Percentiles rank a stretch among this genome's conserved stretches.
phyloP scores from a whole-genome alignment of 2,797 vertebrate species.

The Tadarida brasiliensis region DNA sequence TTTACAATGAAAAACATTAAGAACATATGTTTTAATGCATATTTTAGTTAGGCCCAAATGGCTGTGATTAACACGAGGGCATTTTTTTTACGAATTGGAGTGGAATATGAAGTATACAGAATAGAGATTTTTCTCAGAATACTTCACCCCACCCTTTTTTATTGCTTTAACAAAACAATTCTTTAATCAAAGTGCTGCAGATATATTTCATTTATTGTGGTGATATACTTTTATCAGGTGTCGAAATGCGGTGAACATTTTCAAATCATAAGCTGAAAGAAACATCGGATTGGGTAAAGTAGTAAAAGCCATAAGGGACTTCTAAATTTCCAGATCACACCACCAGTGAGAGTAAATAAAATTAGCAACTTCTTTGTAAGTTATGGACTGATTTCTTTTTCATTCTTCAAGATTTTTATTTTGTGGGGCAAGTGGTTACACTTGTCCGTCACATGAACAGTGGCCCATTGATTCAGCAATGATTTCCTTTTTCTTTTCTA shows the following conservation, averaged over 20 bases:
- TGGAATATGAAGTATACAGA: background rate
- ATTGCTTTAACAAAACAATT: background rate
- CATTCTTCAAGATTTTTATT: background rate
- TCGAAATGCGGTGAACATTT: background rate
- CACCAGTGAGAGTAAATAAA: background rate
- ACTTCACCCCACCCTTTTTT: background rate
- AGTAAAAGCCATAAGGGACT: background rate
- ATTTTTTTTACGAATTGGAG: background rate
- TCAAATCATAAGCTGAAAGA: constrained; percentile 1
- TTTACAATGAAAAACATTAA: constrained; percentile 45
- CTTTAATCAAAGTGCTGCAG: background rate
- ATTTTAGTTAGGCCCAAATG: background rate
- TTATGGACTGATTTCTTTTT: background rate
- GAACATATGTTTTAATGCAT: constrained; percentile 24
- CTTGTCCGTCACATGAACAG: background rate
- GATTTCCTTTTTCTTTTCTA: background rate
- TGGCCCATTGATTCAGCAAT: background rate
- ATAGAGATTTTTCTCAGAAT: background rate
- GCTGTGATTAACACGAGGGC: background rate
- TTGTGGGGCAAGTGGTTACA: background rate
- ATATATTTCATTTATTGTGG: background rate
- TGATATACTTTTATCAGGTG: background rate
- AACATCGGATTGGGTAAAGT: background rate
- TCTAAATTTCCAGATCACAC: background rate
- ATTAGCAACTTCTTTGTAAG: background rate